Percentiles rank a stretch among this genome's conserved stretches.
Evolutionary conservation across 2,797 vertebrate species (phyloP).

Genomic region (Eutrigla gurnardus): DNA sequence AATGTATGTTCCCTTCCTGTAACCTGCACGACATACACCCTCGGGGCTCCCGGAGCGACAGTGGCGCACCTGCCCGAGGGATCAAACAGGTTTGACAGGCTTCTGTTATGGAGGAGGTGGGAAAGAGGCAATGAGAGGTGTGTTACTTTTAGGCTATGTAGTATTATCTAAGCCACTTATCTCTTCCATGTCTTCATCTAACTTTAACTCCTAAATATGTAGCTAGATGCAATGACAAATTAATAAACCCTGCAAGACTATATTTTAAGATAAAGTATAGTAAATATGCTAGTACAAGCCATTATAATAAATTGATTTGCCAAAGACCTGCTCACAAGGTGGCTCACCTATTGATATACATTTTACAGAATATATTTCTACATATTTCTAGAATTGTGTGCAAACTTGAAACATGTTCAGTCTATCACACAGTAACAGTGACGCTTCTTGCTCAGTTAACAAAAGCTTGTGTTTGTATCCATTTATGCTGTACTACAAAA

Average conservation of each 20-base stretch:
- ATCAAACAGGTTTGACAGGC: constrained; percentile 82
- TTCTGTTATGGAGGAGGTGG: constrained; percentile 57
- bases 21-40: constrained; percentile 39
- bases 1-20: constrained; percentile 20
- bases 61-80: constrained; percentile 58
- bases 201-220: background rate
- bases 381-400: background rate
- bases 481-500: background rate
- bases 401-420: background rate
- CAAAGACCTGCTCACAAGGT: no score
- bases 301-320: background rate
- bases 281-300: background rate
- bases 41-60: constrained; percentile 57
- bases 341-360: no score
- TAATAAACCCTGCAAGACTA: background rate
- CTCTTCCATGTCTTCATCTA: constrained; percentile 10
- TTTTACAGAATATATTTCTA: background rate
- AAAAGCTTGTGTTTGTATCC: background rate
- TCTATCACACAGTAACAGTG: background rate
- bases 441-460: background rate
- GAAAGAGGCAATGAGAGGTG: constrained; percentile 25
- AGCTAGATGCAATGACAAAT: background rate
- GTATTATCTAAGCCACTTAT: constrained; percentile 20
- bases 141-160: constrained; percentile 28
- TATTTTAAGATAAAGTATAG: background rate